These are phyloP conservation scores for Campylomormyrus tamandua DNA, from an alignment of 2,113 vertebrate genomes.

Conservation along the genomic window DNA sequence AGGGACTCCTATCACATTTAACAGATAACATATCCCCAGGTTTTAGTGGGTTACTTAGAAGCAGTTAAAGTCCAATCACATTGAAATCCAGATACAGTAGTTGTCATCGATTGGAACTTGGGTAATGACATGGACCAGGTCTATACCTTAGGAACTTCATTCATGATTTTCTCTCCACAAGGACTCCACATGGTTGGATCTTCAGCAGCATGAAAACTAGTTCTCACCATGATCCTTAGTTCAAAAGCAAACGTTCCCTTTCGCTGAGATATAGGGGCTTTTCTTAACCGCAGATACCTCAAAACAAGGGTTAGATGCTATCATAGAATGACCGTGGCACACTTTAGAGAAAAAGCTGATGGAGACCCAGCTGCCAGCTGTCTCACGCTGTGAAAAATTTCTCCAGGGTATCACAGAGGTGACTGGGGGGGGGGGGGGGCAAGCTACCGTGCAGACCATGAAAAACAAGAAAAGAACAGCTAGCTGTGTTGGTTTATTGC, in stretches of 20 bases:
- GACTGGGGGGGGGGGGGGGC: no score
- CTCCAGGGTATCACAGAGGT: not conserved
- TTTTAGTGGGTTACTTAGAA: not conserved
- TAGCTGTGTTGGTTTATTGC: not conserved
- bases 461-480: not conserved
- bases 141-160: not conserved
- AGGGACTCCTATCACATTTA: not conserved
- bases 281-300: slow-evolving; percentile 31
- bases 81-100: not conserved
- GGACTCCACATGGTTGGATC: not conserved
- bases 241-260: slow-evolving; percentile 1
- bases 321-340: slow-evolving; percentile 26
- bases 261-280: slow-evolving; percentile 14
- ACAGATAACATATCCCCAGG: not conserved
- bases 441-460: not conserved
- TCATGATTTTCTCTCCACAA: not conserved
- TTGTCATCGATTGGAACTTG: not conserved
- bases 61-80: not conserved
- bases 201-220: slow-evolving; percentile 24
- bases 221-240: slow-evolving; percentile 27
- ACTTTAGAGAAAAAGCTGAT: not conserved
- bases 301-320: slow-evolving; percentile 28
- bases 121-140: not conserved
- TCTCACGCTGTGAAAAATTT: not conserved
- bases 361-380: not conserved